Percentiles rank a stretch among this genome's conserved stretches.
Conservation (phyloP, 2,113 vertebrate species). For the Panthera tigris region DNA sequence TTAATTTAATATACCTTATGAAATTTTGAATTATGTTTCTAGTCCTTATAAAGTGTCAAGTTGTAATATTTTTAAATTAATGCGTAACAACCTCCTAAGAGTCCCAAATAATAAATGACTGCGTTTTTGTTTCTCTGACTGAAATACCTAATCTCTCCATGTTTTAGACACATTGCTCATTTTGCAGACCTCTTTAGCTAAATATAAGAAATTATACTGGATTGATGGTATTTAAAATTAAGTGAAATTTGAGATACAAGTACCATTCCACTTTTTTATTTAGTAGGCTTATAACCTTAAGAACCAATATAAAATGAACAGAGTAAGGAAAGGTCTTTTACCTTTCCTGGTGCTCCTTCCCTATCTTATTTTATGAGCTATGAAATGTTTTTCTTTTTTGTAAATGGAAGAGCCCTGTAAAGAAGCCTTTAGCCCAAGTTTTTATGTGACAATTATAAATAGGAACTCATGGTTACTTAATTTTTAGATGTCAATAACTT, state of each 20-base stretch:
- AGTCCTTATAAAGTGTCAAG: conserved; percentile 47
- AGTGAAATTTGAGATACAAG: neutral
- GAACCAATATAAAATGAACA: neutral
- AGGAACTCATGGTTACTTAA: neutral
- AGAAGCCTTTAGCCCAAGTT: neutral
- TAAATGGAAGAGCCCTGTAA: neutral
- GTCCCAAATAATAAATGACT: conserved; percentile 44
- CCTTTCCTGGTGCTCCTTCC: neutral
- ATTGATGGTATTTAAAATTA: neutral
- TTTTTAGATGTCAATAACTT: neutral
- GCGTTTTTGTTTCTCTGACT: conserved; percentile 22
- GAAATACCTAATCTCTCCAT: conserved; percentile 16
- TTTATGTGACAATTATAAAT: conserved; percentile 7
- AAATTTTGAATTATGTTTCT: conserved; percentile 73
- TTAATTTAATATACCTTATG: conserved; percentile 61
- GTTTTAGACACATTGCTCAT: conserved; percentile 24
- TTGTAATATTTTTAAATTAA: conserved; percentile 46
- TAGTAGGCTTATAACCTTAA: neutral
- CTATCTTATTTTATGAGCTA: neutral
- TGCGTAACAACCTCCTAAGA: conserved; percentile 15
- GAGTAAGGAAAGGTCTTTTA: neutral
- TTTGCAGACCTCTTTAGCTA: neutral
- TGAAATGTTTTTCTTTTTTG: neutral
- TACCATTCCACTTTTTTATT: neutral
- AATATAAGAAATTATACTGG: neutral